Base-by-base conservation (phyloP, 2,888 invertebrate genomes). In the Acleris literana region DNA sequence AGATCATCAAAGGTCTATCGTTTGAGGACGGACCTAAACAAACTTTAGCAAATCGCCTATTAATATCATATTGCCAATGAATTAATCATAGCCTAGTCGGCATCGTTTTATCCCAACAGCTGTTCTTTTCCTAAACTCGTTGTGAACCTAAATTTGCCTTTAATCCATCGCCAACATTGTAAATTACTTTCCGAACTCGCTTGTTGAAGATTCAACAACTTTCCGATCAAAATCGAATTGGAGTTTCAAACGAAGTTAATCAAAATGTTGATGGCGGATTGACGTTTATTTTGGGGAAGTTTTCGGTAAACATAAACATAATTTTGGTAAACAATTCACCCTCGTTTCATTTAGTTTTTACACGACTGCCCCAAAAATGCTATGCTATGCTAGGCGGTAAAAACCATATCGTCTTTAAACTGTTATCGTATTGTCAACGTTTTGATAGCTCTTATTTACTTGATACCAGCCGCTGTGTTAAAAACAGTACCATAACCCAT, bases 171-270 rank as follows among this genome's bases (percentile, higher is more conserved):
- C 52, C 63, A 56, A 60, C 65, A 18, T 62, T 57, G 53, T 62
- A 66, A 66, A 66, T 62, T 62, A 66, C 66, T 66, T 66, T 57
- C 57, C 57, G 3, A 66, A 66, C 61, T 66, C 61, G 43, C 13
- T 48, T 52, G 53, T 53, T 59, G 46, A 44, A 53, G 62, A 57
- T 62, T 62, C 57, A 53, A 52, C 61, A 66, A 62, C 66, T 62
- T 66, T 46, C 53, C 66, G 62, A 66, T 66, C 66, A 66, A 66
- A 65, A 66, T 66, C 66, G 61, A 66, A 66, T 66, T 48, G 13
- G 46, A 66, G 56, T 66, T 66, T 51, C 20, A 52, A 65, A 65
- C 65, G 66, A 66, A 66, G 52, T 62, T 62, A 56, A 66, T 62
- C 66, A 62, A 66, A 66, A 66, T 66, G 61, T 62, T 66, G 57